A percentile compares a stretch with the other conserved stretches of the same genome.
phyloP scores from a whole-genome alignment of 2,888 invertebrate species.

The Fissipunctia ypsillon region DNA sequence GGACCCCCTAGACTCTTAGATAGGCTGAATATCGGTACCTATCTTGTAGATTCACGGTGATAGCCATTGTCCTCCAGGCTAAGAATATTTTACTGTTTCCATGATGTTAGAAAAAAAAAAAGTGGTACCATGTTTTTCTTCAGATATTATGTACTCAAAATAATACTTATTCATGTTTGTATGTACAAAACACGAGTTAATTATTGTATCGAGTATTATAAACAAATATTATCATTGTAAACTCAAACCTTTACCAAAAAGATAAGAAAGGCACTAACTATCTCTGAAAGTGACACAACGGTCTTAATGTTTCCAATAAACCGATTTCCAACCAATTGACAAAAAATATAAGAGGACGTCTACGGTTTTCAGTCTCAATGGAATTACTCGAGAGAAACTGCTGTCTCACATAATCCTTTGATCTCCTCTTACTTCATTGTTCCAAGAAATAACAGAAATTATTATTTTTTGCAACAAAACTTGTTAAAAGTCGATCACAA shows the following conservation, averaged over 20 bases:
- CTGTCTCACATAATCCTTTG: slow-evolving; percentile 57
- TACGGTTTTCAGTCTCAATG: slow-evolving; percentile 48
- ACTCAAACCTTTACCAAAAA: not conserved
- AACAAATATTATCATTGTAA: not conserved
- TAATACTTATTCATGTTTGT: not conserved
- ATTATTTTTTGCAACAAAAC: slow-evolving; percentile 37
- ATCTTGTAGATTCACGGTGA: not conserved
- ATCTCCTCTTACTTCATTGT: slow-evolving; percentile 34
- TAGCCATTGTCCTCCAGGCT: no score
- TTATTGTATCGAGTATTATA: not conserved
- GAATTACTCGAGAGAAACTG: slow-evolving; percentile 44
- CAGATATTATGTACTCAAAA: not conserved
- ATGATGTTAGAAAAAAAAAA: not conserved
- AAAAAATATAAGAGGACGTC: slow-evolving; percentile 44
- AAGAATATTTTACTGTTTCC: not conserved
- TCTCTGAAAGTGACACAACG: slow-evolving; percentile 24
- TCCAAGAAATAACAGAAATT: slow-evolving; percentile 39
- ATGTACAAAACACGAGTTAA: not conserved
- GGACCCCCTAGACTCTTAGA: no score
- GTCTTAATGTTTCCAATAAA: slow-evolving; percentile 46
- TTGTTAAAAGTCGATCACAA: slow-evolving; percentile 27
- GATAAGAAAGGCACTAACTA: not conserved
- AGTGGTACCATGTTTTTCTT: not conserved
- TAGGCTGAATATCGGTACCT: no score
- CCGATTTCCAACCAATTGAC: slow-evolving; percentile 55